Conservation (phyloP, 53 echinoderm and acorn worm species). For the Zoroaster sp. region DNA sequence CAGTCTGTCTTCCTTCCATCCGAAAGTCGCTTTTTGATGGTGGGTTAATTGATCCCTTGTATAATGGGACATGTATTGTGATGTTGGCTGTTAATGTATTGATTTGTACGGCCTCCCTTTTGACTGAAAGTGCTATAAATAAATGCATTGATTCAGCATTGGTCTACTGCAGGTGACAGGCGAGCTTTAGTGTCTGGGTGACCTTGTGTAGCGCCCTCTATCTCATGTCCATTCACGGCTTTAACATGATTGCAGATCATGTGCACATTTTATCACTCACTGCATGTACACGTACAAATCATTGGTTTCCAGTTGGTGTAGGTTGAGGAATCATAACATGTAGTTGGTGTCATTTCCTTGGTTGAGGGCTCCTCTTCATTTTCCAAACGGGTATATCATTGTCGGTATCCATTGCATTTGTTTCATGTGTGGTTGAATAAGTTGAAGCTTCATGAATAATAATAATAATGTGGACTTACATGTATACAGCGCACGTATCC, state of each 20-base stretch:
- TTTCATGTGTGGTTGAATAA: neutral
- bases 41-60: neutral
- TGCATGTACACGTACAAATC: neutral
- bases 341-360: neutral
- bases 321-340: neutral
- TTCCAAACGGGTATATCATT: too few species aligned
- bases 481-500: too few species aligned
- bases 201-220: neutral
- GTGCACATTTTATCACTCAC: neutral
- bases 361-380: neutral
- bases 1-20: constrained; percentile 41
- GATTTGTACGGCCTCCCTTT: too few species aligned
- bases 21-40: constrained; percentile 56
- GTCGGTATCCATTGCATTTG: too few species aligned
- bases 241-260: neutral
- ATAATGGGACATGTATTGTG: neutral
- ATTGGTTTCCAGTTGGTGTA: neutral
- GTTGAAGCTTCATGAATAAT: too few species aligned
- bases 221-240: neutral
- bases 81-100: neutral
- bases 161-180: too few species aligned
- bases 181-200: too few species aligned
- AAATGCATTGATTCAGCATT: too few species aligned
- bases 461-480: too few species aligned
- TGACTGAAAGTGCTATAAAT: too few species aligned